phyloP scores from a whole-genome alignment of 2,797 vertebrate genomes.

The Parauchenoglanis ngamensis region DNA sequence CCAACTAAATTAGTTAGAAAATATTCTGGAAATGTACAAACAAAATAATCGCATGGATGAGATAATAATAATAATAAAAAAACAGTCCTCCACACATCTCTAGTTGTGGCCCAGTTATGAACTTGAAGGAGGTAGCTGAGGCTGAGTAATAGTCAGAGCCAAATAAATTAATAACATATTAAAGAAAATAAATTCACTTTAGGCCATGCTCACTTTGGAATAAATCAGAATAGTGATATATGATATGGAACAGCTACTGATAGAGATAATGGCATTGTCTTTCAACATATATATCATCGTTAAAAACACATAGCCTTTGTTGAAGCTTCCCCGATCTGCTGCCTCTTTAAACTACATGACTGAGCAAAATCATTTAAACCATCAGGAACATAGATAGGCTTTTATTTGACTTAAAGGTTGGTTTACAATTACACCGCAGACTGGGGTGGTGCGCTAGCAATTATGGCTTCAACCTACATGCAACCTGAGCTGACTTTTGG shows the following conservation, averaged over 20 bases:
- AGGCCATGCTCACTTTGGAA: not conserved
- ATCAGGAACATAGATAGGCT: conserved; percentile 57
- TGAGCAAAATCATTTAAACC: conserved; percentile 60
- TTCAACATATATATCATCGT: not conserved
- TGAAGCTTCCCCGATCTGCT: conserved; percentile 59
- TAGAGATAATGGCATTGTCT: not conserved
- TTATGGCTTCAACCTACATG: conserved; percentile 65
- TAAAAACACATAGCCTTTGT: conserved; percentile 26
- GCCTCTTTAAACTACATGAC: conserved; percentile 59
- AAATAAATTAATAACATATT: not conserved
- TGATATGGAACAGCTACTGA: too few relatives aligned
- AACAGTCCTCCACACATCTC: not conserved
- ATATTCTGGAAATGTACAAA: not conserved
- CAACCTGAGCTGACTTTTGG: conserved; percentile 50
- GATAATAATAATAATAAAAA: not conserved
- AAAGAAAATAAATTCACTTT: not conserved
- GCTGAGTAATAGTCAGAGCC: not conserved
- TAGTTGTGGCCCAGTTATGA: not conserved
- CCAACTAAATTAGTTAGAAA: not conserved
- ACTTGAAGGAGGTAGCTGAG: not conserved
- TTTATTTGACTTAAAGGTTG: conserved; percentile 64
- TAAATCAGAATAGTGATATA: not conserved
- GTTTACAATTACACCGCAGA: conserved; percentile 70
- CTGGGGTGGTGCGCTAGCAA: conserved; percentile 61
- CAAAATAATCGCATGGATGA: not conserved